Conservation (phyloP, 2,888 invertebrate species). For the Thyatira batis region DNA sequence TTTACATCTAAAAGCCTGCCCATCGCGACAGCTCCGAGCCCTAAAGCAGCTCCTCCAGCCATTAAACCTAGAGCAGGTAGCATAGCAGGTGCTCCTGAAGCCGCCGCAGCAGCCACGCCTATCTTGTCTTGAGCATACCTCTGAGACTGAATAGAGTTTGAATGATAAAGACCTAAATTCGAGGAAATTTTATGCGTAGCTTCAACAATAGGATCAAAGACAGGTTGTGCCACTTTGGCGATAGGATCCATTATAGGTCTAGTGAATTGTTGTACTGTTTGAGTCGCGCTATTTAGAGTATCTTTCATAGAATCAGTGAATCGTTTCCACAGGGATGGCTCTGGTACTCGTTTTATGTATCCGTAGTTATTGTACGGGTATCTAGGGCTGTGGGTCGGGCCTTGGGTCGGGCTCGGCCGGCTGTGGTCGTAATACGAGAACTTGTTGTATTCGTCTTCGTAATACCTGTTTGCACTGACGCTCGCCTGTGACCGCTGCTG, state of each 20-base stretch:
- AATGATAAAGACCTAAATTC: constrained; percentile 85
- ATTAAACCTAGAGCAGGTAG: constrained; percentile 89
- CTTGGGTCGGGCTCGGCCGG: constrained; percentile 33
- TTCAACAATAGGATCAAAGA: constrained; percentile 88
- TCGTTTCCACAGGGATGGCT: constrained; percentile 87
- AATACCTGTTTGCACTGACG: constrained; percentile 69
- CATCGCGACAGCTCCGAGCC: constrained; percentile 90
- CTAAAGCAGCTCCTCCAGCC: constrained; percentile 91
- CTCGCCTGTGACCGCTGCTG: constrained; percentile 72
- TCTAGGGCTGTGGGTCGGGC: constrained; percentile 48
- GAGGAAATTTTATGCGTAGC: constrained; percentile 91
- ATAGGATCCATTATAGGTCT: constrained; percentile 83
- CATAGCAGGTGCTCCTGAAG: constrained; percentile 83
- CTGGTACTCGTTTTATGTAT: constrained; percentile 80
- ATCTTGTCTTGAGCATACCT: constrained; percentile 84
- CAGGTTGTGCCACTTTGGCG: constrained; percentile 83
- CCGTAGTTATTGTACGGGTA: constrained; percentile 85
- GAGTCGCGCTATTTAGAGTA: constrained; percentile 87
- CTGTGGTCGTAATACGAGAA: constrained; percentile 82
- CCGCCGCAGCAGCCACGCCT: constrained; percentile 80
- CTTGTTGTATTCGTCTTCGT: constrained; percentile 78
- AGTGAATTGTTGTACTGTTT: constrained; percentile 86
- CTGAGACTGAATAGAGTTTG: constrained; percentile 69
- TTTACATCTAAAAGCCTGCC: constrained; percentile 87
- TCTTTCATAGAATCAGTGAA: constrained; percentile 88